These are phyloP conservation scores for Herpetotheres cachinnans DNA, from an alignment of 2,113 vertebrate genomes.

Conservation along the genomic window DNA sequence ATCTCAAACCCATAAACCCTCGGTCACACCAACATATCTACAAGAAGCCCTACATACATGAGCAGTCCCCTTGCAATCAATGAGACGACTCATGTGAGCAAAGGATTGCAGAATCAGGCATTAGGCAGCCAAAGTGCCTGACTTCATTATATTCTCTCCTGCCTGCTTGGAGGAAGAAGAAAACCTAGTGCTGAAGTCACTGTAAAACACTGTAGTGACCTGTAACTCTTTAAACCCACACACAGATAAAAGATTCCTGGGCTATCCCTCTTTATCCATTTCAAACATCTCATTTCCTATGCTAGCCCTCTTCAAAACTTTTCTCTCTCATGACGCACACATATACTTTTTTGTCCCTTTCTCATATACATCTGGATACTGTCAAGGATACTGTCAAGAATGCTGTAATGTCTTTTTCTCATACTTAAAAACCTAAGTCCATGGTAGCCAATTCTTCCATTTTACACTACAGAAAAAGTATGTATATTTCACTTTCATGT, in stretches of 20 bases:
- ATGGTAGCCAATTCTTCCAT: not conserved
- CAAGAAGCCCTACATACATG: not conserved
- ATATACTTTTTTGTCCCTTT: not conserved
- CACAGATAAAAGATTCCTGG: not conserved
- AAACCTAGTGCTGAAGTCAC: constrained; percentile 24
- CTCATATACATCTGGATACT: not conserved
- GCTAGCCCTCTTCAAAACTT: not conserved
- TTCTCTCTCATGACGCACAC: not conserved
- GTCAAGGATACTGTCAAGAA: not conserved
- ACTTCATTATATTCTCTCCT: not conserved
- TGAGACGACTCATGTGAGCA: not conserved
- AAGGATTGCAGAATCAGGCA: not conserved
- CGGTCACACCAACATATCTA: not conserved
- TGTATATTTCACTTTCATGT: not conserved
- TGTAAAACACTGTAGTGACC: not conserved
- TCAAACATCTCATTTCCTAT: not conserved
- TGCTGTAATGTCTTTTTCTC: not conserved
- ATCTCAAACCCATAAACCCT: not conserved
- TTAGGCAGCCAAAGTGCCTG: not conserved
- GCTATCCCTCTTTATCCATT: not conserved
- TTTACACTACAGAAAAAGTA: not conserved
- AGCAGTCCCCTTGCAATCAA: not conserved
- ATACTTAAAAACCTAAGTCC: not conserved
- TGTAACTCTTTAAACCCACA: not conserved
- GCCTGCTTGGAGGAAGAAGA: not conserved